Conservation (phyloP, 2,888 invertebrate species). For the Brachyptera risi region DNA sequence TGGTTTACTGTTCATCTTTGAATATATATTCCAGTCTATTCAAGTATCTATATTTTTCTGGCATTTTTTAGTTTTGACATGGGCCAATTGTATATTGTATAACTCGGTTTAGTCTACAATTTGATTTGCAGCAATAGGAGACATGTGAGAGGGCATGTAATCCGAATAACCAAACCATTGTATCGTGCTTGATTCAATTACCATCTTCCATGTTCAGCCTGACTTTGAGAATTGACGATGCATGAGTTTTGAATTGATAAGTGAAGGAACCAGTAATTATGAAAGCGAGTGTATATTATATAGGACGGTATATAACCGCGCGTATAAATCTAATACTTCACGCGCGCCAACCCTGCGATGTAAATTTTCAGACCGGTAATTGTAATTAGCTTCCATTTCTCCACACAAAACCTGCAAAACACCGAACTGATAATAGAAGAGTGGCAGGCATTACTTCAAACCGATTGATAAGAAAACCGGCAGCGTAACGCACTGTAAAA, state of each 20-base stretch:
- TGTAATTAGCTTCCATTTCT: constrained; percentile 26
- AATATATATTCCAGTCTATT: no score
- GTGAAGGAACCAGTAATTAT: background rate
- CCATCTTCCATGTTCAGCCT: background rate
- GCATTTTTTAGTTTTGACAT: no score
- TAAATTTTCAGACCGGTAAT: constrained; percentile 26
- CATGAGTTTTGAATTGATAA: background rate
- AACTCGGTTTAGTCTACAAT: no score
- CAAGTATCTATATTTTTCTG: no score
- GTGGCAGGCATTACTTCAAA: background rate
- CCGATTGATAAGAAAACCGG: constrained; percentile 6
- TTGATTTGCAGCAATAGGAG: no score
- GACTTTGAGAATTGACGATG: background rate
- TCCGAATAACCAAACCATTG: no score
- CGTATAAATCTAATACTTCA: constrained; percentile 25
- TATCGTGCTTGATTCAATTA: no score
- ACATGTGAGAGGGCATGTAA: no score
- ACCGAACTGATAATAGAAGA: background rate
- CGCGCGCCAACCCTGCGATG: constrained; percentile 21
- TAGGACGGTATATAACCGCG: constrained; percentile 2
- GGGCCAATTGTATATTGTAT: no score
- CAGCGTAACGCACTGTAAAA: background rate
- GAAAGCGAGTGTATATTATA: background rate
- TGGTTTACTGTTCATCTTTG: no score
- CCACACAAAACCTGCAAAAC: background rate